Base-by-base conservation (phyloP, 2,888 invertebrate species). In the Agrochola litura region DNA sequence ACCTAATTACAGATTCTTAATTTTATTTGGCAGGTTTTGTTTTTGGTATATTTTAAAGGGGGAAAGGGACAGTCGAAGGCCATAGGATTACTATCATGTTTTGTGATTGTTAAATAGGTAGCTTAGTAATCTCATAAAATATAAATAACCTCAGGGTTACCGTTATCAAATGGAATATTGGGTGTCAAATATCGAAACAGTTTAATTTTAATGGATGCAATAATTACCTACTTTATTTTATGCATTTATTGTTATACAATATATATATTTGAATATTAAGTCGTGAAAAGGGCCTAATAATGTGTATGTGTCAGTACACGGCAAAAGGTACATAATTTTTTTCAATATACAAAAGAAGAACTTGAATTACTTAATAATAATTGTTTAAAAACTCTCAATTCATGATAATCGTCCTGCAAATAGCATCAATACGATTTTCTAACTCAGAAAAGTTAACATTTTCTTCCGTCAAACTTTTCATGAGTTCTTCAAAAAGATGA, bases 391-490 rank as follows among this genome's bases (percentile, higher is more conserved):
- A 58, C 14, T 25, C 25, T 58, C 14, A 70, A 46, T 78, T 16
- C 25, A 37, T n/a, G 0, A 9, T 22, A 37, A 78, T 54, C 12
- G 10, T 78, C 1, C 19, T 3, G n/a, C 37, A 66, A 37, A 71
- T 25, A 12, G 14, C 46, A 43, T 65, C 64, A 37, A 79, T 67
- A 30, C 73, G 67, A 63, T 16, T 67, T 67, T 78, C 71, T 70
- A 78, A 16, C 19, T 70, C 60, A n/a, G 25, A 4, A 43, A 78
- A 78, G 25, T 78, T 70, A 16, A 70, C 0, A 56, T 71, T 77
- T 78, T 78, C 64, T 16, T n/a, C 37, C 5, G 78, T 78, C 9
- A 78, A 46, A 9, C 14, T 37, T n/a, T 61, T 60, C 54, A 78
- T 54, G 25, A 78, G 52, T 43, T 49, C 37, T 25, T 77, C 30